Evolutionary conservation across 2,797 vertebrate genomes (phyloP).

Genomic region (Pseudochaenichthys georgianus): DNA sequence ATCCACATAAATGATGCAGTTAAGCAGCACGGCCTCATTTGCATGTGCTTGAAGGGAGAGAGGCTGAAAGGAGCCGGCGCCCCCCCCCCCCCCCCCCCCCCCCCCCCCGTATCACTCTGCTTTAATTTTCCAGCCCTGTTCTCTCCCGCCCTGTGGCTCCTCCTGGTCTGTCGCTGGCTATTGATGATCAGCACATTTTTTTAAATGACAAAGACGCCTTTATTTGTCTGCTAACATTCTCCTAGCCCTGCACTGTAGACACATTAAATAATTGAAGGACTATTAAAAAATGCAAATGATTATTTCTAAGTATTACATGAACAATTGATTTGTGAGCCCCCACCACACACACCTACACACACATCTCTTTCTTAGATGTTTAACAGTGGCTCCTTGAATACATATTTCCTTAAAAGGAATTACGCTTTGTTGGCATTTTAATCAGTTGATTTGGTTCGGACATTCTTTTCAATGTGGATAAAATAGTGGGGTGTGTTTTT

Average conservation of each 20-base stretch:
- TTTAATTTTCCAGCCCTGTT: constrained; percentile 99
- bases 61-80: constrained; percentile 87
- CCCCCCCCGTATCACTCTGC: constrained; percentile 90
- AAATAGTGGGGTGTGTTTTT: constrained; percentile 51
- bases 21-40: constrained; percentile 99
- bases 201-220: constrained; percentile 85
- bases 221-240: constrained; percentile 84
- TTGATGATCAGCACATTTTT: constrained; percentile 95
- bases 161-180: constrained; percentile 92
- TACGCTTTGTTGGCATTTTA: constrained; percentile 71
- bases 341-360: constrained; percentile 39
- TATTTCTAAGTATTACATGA: constrained; percentile 69
- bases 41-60: constrained; percentile 97
- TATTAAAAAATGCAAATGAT: constrained; percentile 81
- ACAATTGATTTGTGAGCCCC: constrained; percentile 74
- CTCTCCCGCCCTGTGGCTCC: constrained; percentile 96
- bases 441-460: constrained; percentile 70
- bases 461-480: constrained; percentile 52
- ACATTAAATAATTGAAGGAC: constrained; percentile 90
- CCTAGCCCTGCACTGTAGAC: constrained; percentile 86
- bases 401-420: constrained; percentile 71
- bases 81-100: too few species aligned
- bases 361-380: constrained; percentile 32
- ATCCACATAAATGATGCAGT: constrained; percentile 99
- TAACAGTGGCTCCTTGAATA: constrained; percentile 63